Evolutionary conservation across 2,888 invertebrate species (phyloP).

Genomic region (Elaeidobius kamerunicus): DNA sequence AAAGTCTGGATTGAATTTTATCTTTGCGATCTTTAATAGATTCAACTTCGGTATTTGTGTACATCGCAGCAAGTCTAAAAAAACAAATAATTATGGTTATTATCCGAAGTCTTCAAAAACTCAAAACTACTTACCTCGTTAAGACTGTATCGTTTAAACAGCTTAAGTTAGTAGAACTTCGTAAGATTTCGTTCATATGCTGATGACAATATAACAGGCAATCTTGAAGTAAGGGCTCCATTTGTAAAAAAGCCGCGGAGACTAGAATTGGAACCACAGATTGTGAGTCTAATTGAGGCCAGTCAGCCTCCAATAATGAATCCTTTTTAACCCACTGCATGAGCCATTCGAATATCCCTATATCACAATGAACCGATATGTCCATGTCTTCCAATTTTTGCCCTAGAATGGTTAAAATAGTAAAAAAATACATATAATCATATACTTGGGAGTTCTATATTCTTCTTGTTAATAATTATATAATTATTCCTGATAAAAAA

Average conservation of each 20-base stretch:
- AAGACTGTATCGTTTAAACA: conserved; percentile 80
- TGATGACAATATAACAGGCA: conserved; percentile 84
- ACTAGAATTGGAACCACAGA: conserved; percentile 92
- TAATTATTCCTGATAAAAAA: no score
- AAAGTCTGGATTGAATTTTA: conserved; percentile 80
- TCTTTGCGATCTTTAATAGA: conserved; percentile 82
- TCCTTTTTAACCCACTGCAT: conserved; percentile 93
- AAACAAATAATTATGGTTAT: no score
- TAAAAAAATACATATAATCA: not conserved
- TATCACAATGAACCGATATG: conserved; percentile 95
- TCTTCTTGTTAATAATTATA: no score
- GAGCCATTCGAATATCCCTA: conserved; percentile 93
- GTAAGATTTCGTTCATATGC: conserved; percentile 83
- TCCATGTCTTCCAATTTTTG: conserved; percentile 56
- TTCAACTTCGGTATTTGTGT: conserved; percentile 85
- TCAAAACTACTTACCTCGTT: conserved; percentile 51
- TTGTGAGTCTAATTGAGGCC: conserved; percentile 71
- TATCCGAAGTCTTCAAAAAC: conserved; percentile 2
- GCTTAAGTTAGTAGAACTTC: conserved; percentile 80
- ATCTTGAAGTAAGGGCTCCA: conserved; percentile 85
- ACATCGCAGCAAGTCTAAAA: conserved; percentile 76
- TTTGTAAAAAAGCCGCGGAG: conserved; percentile 92
- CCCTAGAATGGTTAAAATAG: conserved; percentile 31
- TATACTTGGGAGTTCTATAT: no score
- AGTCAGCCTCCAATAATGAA: conserved; percentile 60